Evolutionary conservation across 2,113 vertebrate species (phyloP).

Genomic region (Xyrauchen texanus): DNA sequence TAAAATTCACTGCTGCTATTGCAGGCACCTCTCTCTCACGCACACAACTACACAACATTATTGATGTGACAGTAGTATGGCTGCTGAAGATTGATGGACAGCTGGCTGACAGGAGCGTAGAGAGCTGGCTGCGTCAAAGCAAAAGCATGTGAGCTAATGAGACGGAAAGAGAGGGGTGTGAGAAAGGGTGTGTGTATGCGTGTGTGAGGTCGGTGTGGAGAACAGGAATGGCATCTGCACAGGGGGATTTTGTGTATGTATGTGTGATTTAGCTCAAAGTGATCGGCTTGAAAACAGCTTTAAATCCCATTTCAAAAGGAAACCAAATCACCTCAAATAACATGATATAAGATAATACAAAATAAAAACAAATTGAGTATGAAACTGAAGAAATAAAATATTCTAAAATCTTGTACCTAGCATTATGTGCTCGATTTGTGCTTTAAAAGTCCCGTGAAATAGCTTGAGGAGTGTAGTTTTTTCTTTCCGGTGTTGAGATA

Average conservation of each 20-base stretch:
- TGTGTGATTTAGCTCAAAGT: conserved; percentile 59
- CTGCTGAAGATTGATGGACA: conserved; percentile 70
- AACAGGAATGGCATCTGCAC: conserved; percentile 20
- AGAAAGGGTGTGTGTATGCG: conserved; percentile 48
- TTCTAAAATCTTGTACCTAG: too few species aligned
- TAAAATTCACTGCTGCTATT: neutral
- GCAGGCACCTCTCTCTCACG: conserved; percentile 4
- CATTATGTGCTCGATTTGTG: too few species aligned
- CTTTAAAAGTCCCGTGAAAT: too few species aligned
- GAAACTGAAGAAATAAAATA: too few species aligned
- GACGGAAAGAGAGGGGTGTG: conserved; percentile 71
- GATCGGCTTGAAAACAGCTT: neutral
- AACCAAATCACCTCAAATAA: neutral
- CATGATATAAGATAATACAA: neutral
- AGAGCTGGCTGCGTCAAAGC: conserved; percentile 74
- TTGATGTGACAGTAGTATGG: conserved; percentile 70
- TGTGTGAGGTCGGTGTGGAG: conserved; percentile 27
- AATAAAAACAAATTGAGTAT: too few species aligned
- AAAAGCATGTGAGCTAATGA: conserved; percentile 79
- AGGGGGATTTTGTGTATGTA: neutral
- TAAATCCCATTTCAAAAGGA: neutral
- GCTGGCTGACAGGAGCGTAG: conserved; percentile 70
- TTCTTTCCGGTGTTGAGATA: too few species aligned
- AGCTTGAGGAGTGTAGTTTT: too few species aligned
- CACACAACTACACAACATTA: conserved; percentile 44